Percentiles rank a stretch among this genome's conserved stretches.
Conservation (phyloP, 2,888 invertebrate genomes). For the Nomada ferruginata region DNA sequence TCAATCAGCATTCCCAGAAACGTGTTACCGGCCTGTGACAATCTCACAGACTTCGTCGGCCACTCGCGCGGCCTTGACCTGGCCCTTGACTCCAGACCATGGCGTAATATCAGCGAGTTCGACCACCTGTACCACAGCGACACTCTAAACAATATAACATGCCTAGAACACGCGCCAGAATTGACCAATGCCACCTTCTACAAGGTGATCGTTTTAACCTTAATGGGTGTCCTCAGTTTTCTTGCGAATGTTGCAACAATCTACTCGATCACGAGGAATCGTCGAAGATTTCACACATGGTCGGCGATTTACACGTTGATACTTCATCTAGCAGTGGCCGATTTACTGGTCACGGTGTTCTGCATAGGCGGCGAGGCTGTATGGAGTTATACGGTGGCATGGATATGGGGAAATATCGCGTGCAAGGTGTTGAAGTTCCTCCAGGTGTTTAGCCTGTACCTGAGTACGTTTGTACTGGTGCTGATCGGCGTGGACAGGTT, state of each 20-base stretch:
- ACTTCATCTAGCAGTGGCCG: constrained; percentile 92
- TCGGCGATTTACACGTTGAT: constrained; percentile 91
- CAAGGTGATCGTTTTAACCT: constrained; percentile 88
- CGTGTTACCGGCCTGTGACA: constrained; percentile 58
- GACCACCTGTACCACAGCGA: constrained; percentile 4
- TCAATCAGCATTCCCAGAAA: background rate
- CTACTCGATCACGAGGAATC: constrained; percentile 89
- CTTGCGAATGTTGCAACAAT: constrained; percentile 91
- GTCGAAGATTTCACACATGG: constrained; percentile 87
- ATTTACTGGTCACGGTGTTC: constrained; percentile 92
- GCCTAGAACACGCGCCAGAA: constrained; percentile 89
- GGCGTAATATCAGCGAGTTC: constrained; percentile 46
- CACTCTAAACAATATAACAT: constrained; percentile 72
- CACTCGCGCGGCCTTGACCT: constrained; percentile 38
- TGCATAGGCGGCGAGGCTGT: constrained; percentile 92
- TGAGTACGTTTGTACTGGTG: constrained; percentile 93
- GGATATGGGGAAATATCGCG: constrained; percentile 91
- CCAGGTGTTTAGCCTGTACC: constrained; percentile 92
- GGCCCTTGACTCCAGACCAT: constrained; percentile 1
- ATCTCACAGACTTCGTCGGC: constrained; percentile 54
- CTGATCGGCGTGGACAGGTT: constrained; percentile 93
- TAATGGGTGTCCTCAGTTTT: constrained; percentile 90
- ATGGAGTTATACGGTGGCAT: constrained; percentile 92
- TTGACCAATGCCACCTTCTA: constrained; percentile 88
- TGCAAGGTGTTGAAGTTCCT: constrained; percentile 93